Evolutionary conservation across 2,113 vertebrate species (phyloP).

Genomic region (Pelecanus crispus): DNA sequence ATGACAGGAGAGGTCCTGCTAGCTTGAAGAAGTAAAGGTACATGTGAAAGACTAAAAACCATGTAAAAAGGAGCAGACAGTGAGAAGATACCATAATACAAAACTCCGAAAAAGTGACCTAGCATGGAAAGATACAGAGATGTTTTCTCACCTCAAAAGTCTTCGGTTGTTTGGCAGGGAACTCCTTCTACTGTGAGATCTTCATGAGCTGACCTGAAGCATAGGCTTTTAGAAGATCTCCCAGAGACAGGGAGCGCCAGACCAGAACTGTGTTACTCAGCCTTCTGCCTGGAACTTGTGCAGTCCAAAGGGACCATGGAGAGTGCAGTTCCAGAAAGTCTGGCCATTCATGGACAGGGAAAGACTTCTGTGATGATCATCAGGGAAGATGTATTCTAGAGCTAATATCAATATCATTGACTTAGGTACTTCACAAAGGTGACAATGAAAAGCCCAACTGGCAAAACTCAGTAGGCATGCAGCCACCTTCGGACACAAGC

Average conservation of each 20-base stretch:
- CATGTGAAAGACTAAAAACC: background rate
- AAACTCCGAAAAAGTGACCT: background rate
- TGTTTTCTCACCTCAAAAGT: background rate
- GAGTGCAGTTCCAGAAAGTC: background rate
- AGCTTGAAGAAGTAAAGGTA: background rate
- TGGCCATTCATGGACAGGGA: background rate
- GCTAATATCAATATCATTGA: background rate
- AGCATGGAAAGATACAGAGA: background rate
- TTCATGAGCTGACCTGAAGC: background rate
- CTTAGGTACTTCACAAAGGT: background rate
- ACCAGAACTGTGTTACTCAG: background rate
- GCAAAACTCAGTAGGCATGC: background rate
- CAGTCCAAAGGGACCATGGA: background rate
- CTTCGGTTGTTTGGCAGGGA: background rate
- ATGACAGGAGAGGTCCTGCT: background rate
- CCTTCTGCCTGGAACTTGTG: background rate
- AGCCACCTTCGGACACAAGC: background rate
- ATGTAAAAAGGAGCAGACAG: background rate
- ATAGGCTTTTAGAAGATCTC: background rate
- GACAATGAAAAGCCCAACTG: background rate
- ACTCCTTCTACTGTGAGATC: background rate
- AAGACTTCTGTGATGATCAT: background rate
- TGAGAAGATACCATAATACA: background rate
- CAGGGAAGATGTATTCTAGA: background rate
- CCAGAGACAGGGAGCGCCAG: accelerated